phyloP scores from a whole-genome alignment of 2,888 invertebrate species.

The Callyntrura guangdongensis region DNA sequence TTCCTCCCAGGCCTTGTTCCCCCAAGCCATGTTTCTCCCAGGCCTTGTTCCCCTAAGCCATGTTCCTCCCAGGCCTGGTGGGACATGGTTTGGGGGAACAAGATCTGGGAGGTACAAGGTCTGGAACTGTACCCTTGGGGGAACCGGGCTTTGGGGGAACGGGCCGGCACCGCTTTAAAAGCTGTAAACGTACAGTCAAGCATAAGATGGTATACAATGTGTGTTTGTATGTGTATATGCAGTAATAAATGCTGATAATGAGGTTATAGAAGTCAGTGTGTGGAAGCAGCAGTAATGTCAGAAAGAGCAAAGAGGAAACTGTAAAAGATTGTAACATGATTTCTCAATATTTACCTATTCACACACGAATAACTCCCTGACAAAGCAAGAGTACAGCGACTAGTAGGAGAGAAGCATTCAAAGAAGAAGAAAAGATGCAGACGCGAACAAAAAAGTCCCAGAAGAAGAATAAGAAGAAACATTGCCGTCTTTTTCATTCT shows the following conservation, averaged over 20 bases:
- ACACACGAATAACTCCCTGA: conserved; percentile 57
- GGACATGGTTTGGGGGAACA: no score
- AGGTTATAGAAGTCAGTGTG: no score
- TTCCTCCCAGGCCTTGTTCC: no score
- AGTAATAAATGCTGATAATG: neutral
- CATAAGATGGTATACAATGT: no score
- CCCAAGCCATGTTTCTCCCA: no score
- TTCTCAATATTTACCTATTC: conserved; percentile 70
- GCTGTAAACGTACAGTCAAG: no score
- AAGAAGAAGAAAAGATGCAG: neutral
- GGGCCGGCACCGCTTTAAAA: no score
- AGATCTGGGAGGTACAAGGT: no score
- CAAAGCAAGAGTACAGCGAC: neutral
- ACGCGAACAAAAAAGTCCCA: neutral
- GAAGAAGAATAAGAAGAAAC: conserved; percentile 17
- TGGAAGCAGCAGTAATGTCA: neutral
- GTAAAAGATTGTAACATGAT: conserved; percentile 39
- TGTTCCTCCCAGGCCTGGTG: no score
- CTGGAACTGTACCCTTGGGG: no score
- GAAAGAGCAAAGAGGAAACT: neutral
- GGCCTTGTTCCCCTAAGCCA: no score
- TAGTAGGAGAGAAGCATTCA: neutral
- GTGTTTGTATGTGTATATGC: neutral
- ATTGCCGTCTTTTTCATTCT: neutral
- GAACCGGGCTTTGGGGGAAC: no score